Conservation (phyloP, 2,888 invertebrate species). For the Caenorhabditis sinica region DNA sequence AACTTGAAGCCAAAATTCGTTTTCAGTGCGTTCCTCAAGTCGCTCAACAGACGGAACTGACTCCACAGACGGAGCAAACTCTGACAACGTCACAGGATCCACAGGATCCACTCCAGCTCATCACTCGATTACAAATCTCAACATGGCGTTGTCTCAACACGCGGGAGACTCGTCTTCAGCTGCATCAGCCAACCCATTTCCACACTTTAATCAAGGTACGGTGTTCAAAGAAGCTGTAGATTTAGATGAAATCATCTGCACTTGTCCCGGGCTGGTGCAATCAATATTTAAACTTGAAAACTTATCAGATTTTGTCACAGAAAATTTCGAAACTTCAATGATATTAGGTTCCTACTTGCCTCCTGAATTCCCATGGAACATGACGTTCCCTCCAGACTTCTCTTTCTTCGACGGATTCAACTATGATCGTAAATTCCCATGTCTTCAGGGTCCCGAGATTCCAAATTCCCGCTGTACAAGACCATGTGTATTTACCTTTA, state of each 20-base stretch:
- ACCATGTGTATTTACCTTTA: neutral
- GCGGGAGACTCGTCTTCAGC: slow-evolving; percentile 1
- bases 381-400: neutral
- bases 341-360: slow-evolving; percentile 7
- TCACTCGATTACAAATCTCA: slow-evolving; percentile 67
- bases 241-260: too few relatives aligned
- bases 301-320: too few relatives aligned
- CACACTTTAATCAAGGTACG: slow-evolving; percentile 62
- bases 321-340: neutral
- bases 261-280: too few relatives aligned
- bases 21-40: slow-evolving; percentile 51
- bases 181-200: slow-evolving; percentile 56
- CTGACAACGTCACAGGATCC: slow-evolving; percentile 59
- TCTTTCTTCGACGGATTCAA: slow-evolving; percentile 19
- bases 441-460: neutral
- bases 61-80: slow-evolving; percentile 62
- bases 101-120: slow-evolving; percentile 56
- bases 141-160: slow-evolving; percentile 68
- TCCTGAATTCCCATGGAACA: slow-evolving; percentile 2
- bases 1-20: too few relatives aligned
- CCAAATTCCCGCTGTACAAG: neutral
- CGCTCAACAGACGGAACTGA: slow-evolving; percentile 68
- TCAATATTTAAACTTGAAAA: neutral
- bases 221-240: neutral
- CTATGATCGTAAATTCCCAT: slow-evolving; percentile 6